Percentiles rank a stretch among this genome's conserved stretches.
Conservation (phyloP, 2,888 invertebrate genomes). For the Spialia ferax region DNA sequence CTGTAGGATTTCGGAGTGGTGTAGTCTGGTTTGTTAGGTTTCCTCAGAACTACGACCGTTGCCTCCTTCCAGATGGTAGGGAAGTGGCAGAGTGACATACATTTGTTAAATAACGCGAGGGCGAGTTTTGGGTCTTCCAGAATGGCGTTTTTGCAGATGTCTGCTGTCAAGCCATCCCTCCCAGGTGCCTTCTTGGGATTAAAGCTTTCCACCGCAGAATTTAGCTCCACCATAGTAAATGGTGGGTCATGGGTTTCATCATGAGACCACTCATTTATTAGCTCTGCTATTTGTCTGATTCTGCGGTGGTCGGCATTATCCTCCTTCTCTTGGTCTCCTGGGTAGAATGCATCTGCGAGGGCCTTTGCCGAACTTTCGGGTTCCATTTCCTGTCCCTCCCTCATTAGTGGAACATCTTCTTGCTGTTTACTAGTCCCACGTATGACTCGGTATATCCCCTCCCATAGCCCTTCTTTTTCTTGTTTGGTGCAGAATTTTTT, state of each 20-base stretch:
- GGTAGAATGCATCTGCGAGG: neutral
- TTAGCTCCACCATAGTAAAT: conserved; percentile 7
- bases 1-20: neutral
- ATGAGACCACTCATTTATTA: neutral
- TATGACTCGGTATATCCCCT: neutral
- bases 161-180: conserved; percentile 1
- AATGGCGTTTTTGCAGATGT: conserved; percentile 6
- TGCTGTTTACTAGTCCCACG: neutral
- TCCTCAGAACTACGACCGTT: conserved; percentile 5
- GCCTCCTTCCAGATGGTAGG: conserved; percentile 12
- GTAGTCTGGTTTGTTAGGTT: conserved; percentile 11
- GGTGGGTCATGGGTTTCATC: conserved; percentile 12
- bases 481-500: conserved; percentile 3
- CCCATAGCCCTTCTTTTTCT: conserved; percentile 2
- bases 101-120: conserved; percentile 5
- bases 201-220: neutral
- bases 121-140: neutral
- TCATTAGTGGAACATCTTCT: neutral
- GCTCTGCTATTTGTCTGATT: neutral
- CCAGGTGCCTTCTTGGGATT: conserved; percentile 19
- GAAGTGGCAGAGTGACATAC: neutral
- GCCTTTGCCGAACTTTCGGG: neutral
- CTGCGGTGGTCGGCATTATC: neutral
- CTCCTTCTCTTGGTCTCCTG: neutral
- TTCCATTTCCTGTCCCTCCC: neutral